phyloP scores from a whole-genome alignment of 2,113 vertebrate genomes.

The Odontophorus gujanensis region DNA sequence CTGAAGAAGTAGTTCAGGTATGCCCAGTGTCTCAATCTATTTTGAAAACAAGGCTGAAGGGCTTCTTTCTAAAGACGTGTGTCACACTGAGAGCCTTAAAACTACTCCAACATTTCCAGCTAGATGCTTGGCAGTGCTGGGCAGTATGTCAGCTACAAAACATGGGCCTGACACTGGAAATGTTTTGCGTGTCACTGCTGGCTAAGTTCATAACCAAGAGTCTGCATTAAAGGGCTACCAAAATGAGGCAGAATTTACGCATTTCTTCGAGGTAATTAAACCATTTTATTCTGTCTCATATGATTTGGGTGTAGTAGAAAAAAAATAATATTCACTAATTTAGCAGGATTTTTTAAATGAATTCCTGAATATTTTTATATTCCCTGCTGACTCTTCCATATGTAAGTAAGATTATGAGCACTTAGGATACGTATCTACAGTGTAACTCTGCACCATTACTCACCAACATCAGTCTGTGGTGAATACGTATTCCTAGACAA shows the following conservation, averaged over 20 bases:
- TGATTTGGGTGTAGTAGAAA: background rate
- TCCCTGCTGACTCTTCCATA: background rate
- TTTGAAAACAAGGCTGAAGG: background rate
- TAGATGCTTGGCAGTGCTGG: background rate
- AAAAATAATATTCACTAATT: background rate
- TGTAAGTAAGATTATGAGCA: background rate
- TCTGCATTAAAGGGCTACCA: background rate
- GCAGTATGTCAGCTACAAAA: background rate
- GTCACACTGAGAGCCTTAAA: background rate
- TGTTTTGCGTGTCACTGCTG: background rate
- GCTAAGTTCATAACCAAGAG: background rate
- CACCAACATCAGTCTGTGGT: background rate
- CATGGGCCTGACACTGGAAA: background rate
- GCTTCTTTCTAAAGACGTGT: background rate
- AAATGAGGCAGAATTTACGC: background rate
- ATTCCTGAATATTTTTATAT: background rate
- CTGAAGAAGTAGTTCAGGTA: background rate
- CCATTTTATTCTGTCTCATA: background rate
- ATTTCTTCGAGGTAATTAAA: background rate
- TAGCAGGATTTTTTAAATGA: background rate
- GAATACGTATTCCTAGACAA: slow-evolving; percentile 21
- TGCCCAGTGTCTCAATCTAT: background rate
- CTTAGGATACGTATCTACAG: background rate
- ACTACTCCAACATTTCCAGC: background rate
- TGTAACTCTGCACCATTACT: background rate